These are phyloP conservation scores for Argyrosomus japonicus DNA, from an alignment of 2,113 vertebrate genomes.

Conservation along the genomic window DNA sequence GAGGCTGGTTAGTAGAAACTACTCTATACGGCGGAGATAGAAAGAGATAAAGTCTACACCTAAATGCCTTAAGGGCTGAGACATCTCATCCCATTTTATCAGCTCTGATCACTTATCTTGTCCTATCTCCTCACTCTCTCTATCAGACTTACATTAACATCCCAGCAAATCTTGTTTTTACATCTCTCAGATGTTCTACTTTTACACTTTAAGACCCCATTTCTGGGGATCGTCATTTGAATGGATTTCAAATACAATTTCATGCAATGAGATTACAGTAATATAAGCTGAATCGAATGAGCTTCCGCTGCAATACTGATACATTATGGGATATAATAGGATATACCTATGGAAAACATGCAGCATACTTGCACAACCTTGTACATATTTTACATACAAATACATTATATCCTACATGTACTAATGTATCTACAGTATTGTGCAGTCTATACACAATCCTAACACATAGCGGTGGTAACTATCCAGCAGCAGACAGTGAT, in stretches of 20 bases:
- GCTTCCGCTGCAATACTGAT: slow-evolving; percentile 11
- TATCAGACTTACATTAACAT: slow-evolving; percentile 57
- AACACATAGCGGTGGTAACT: neutral
- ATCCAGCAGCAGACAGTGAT: neutral
- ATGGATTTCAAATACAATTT: slow-evolving; percentile 54
- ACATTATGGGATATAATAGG: neutral
- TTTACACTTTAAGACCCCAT: slow-evolving; percentile 44
- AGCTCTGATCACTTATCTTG: slow-evolving; percentile 69
- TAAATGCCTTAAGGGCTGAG: slow-evolving; percentile 62
- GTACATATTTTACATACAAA: neutral
- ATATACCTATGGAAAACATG: slow-evolving; percentile 3
- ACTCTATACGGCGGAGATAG: slow-evolving; percentile 39
- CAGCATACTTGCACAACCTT: neutral
- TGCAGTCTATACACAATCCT: too few species aligned
- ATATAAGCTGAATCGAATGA: slow-evolving; percentile 29
- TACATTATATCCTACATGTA: neutral
- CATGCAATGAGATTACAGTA: slow-evolving; percentile 47
- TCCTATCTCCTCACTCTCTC: slow-evolving; percentile 38
- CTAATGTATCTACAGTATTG: neutral
- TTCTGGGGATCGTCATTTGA: slow-evolving; percentile 45
- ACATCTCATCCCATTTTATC: slow-evolving; percentile 72
- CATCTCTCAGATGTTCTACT: slow-evolving; percentile 56
- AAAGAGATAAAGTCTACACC: slow-evolving; percentile 60
- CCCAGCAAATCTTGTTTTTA: slow-evolving; percentile 41
- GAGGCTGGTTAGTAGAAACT: slow-evolving; percentile 56